phyloP scores from a whole-genome alignment of 2,113 vertebrate genomes.

The Triplophysa siluroides region DNA sequence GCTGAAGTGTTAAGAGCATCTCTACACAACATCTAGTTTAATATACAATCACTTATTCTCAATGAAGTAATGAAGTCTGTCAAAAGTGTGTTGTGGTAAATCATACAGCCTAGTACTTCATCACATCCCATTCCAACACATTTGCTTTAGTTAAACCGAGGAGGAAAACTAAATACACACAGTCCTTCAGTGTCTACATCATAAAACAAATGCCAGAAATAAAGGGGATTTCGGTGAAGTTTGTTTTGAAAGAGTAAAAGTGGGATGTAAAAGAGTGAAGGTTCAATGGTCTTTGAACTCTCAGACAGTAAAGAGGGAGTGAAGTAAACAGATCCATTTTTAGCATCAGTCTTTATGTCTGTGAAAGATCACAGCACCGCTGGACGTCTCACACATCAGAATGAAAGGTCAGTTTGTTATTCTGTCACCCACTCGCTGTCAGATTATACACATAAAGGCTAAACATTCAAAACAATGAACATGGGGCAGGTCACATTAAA shows the following conservation, averaged over 20 bases:
- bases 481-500: background rate
- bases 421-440: background rate
- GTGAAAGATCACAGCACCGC: slow-evolving; percentile 34
- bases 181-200: too few relatives aligned
- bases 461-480: background rate
- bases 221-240: background rate
- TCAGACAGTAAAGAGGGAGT: background rate
- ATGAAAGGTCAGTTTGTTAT: slow-evolving; percentile 22
- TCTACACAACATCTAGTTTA: too few relatives aligned
- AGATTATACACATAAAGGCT: slow-evolving; percentile 8
- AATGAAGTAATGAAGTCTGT: too few relatives aligned
- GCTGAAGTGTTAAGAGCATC: too few relatives aligned
- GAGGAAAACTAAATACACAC: too few relatives aligned
- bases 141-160: too few relatives aligned
- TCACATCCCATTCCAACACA: too few relatives aligned
- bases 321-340: slow-evolving; percentile 5
- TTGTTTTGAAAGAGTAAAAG: background rate
- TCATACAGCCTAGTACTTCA: too few relatives aligned
- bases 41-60: too few relatives aligned
- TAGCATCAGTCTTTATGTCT: slow-evolving; percentile 1
- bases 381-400: slow-evolving; percentile 32
- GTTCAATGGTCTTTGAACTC: slow-evolving; percentile 14
- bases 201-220: background rate
- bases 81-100: too few relatives aligned
- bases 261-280: background rate